These are phyloP conservation scores for Brachyptera putata DNA, from an alignment of 2,888 invertebrate species.

Conservation along the genomic window DNA sequence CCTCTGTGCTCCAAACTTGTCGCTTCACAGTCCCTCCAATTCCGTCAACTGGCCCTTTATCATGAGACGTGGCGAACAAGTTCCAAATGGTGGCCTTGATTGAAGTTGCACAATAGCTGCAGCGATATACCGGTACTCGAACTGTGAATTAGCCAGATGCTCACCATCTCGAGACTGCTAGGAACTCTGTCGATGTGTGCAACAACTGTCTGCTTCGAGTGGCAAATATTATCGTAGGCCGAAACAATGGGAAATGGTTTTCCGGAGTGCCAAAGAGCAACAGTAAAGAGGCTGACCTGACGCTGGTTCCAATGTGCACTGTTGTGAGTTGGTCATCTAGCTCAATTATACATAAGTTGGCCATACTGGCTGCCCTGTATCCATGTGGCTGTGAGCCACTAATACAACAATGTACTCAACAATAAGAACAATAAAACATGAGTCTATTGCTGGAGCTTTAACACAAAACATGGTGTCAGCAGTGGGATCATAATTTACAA, in stretches of 20 bases:
- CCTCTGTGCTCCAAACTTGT: background rate
- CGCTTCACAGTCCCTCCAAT: background rate
- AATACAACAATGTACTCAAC: too few species aligned
- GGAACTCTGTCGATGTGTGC: background rate
- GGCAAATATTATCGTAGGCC: background rate
- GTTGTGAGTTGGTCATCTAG: too few species aligned
- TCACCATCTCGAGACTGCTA: background rate
- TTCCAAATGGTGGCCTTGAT: background rate
- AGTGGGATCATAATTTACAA: too few species aligned
- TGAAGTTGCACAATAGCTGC: background rate
- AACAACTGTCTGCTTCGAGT: conserved; percentile 1
- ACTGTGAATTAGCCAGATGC: conserved; percentile 10
- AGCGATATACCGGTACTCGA: conserved; percentile 14
- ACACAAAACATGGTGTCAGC: too few species aligned
- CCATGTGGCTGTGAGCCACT: too few species aligned
- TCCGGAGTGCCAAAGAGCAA: background rate
- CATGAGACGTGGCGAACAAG: conserved; percentile 2
- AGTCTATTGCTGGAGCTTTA: too few species aligned
- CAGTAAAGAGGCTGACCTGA: background rate
- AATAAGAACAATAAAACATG: too few species aligned
- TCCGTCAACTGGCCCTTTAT: background rate
- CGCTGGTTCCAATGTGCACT: conserved; percentile 3
- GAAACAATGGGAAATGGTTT: background rate
- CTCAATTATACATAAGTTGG: too few species aligned
- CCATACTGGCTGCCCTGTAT: too few species aligned